A percentile compares a stretch with the other conserved stretches of the same genome.
These are phyloP conservation scores for Ageneiosus marmoratus DNA, from an alignment of 2,113 vertebrate genomes.

Conservation along the genomic window DNA sequence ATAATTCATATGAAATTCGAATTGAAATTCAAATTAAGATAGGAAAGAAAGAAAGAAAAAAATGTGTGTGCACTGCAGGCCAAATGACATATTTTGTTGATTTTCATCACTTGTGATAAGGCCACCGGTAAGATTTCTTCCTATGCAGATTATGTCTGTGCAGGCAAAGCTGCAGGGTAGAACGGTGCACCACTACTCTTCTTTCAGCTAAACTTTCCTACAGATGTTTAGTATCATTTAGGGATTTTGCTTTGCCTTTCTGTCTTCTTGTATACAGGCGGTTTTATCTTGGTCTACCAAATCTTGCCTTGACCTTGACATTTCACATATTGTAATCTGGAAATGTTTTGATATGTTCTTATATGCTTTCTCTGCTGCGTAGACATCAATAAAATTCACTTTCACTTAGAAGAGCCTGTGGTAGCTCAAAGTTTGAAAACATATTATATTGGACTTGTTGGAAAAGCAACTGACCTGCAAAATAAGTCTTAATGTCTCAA, in stretches of 20 bases:
- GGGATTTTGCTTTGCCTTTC: no score
- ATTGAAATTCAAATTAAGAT: background rate
- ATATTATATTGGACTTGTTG: background rate
- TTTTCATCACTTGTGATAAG: background rate
- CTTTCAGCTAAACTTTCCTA: background rate
- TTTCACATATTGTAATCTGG: background rate
- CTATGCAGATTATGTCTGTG: background rate
- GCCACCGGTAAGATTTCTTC: background rate
- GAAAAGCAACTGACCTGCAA: background rate
- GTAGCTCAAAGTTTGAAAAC: background rate
- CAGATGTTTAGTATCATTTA: background rate
- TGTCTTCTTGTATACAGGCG: no score
- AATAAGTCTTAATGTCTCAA: background rate
- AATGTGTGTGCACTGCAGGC: background rate
- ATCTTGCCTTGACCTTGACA: background rate
- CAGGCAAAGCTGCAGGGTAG: background rate
- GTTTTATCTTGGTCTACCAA: background rate
- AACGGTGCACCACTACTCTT: background rate
- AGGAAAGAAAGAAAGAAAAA: background rate
- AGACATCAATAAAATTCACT: background rate
- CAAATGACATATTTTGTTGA: background rate
- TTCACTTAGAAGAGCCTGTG: background rate
- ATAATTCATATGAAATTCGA: background rate
- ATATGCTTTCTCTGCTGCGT: background rate
- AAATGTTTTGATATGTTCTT: background rate